Percentiles rank a stretch among this genome's conserved stretches.
Evolutionary conservation across 2,888 invertebrate genomes (phyloP).

Genomic region (Isoperla grammatica): DNA sequence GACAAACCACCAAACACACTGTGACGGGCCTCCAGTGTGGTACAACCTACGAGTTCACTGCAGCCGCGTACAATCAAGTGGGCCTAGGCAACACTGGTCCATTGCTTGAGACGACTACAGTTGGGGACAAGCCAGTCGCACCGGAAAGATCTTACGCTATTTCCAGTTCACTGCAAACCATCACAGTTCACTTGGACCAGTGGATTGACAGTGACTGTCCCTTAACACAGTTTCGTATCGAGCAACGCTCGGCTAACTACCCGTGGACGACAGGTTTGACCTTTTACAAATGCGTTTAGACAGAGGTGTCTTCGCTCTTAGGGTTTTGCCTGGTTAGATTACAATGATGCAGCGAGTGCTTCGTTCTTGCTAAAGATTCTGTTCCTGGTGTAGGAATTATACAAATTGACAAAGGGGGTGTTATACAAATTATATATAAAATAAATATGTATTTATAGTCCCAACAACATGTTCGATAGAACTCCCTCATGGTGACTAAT

Average conservation of each 20-base stretch:
- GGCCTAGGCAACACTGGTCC: conserved; percentile 37
- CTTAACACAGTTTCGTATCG: conserved; percentile 34
- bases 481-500: too few species aligned
- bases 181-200: conserved; percentile 33
- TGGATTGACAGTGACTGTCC: conserved; percentile 36
- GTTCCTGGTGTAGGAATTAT: too few species aligned
- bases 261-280: conserved; percentile 27
- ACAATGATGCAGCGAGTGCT: too few species aligned
- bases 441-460: too few species aligned
- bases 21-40: conserved; percentile 36
- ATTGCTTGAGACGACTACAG: conserved; percentile 27
- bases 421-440: too few species aligned
- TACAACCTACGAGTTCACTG: conserved; percentile 36
- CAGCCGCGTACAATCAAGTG: conserved; percentile 37
- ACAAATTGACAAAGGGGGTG: too few species aligned
- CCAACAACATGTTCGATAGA: too few species aligned
- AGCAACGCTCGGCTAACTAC: conserved; percentile 24
- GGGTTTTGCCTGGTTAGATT: too few species aligned
- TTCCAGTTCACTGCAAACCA: conserved; percentile 26
- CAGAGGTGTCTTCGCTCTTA: too few species aligned
- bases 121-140: conserved; percentile 27
- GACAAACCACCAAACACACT: conserved; percentile 31
- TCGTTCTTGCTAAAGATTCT: too few species aligned
- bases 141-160: conserved; percentile 22
- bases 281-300: background rate